phyloP scores from a whole-genome alignment of 2,888 invertebrate species.

The Agrypnus murinus region DNA sequence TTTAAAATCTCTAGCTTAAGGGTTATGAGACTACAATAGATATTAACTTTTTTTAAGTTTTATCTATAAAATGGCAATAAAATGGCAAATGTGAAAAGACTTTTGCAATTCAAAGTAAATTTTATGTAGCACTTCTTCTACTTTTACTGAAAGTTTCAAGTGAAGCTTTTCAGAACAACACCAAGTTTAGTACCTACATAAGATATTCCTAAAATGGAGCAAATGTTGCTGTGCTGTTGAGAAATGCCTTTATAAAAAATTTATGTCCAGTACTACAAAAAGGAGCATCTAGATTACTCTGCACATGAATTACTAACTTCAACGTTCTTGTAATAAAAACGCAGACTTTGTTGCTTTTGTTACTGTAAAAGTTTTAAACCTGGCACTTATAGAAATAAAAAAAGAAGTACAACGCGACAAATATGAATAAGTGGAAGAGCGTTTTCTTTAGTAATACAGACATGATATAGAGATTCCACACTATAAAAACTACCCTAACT shows the following conservation, averaged over 20 bases:
- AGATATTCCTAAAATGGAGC: slow-evolving; percentile 8
- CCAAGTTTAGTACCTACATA: neutral
- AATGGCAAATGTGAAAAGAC: too few relatives aligned
- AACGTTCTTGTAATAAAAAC: slow-evolving; percentile 39
- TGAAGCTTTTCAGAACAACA: neutral
- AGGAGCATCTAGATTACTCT: slow-evolving; percentile 32
- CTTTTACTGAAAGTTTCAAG: neutral
- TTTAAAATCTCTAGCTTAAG: too few relatives aligned
- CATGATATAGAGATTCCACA: too few relatives aligned
- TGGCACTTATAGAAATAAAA: too few relatives aligned
- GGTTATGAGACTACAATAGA: too few relatives aligned
- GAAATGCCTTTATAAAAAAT: slow-evolving; percentile 35
- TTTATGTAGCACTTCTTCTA: neutral
- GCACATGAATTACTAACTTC: slow-evolving; percentile 34
- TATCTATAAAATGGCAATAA: too few relatives aligned
- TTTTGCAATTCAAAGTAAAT: neutral
- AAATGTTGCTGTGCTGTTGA: slow-evolving; percentile 12
- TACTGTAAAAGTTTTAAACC: too few relatives aligned
- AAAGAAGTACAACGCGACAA: too few relatives aligned
- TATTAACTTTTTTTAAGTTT: too few relatives aligned
- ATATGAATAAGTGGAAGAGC: too few relatives aligned
- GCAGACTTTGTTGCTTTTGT: slow-evolving; percentile 30
- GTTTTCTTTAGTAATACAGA: too few relatives aligned
- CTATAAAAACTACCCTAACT: too few relatives aligned
- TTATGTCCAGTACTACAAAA: slow-evolving; percentile 24